Conservation (phyloP, 2,888 invertebrate species). For the Syritta pipiens region DNA sequence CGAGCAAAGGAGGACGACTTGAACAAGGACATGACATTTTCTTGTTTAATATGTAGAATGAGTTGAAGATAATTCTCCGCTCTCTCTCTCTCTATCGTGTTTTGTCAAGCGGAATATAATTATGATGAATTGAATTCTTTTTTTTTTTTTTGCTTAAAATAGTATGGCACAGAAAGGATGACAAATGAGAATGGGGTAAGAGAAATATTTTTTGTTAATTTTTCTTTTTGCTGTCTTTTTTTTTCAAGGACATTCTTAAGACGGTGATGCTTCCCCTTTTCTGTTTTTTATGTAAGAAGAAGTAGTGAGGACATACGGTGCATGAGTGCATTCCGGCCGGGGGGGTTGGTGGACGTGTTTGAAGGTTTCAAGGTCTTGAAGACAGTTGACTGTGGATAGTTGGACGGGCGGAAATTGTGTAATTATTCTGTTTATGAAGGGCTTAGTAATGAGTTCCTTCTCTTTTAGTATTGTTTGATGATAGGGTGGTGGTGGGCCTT, state of each 20-base stretch:
- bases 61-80: conserved; percentile 40
- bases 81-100: conserved; percentile 22
- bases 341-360: too few species aligned
- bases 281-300: too few species aligned
- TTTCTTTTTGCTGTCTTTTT: background rate
- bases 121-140: conserved; percentile 48
- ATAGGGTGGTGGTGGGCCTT: too few species aligned
- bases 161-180: background rate
- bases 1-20: background rate
- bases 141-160: background rate
- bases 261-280: conserved; percentile 1
- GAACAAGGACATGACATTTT: conserved; percentile 54
- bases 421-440: too few species aligned
- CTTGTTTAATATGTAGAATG: conserved; percentile 14
- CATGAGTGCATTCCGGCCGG: too few species aligned
- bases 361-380: too few species aligned
- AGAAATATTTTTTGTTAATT: background rate
- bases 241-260: background rate
- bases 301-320: too few species aligned
- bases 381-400: too few species aligned
- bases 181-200: background rate
- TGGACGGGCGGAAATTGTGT: too few species aligned
- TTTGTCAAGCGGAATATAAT: conserved; percentile 43
- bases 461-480: too few species aligned
- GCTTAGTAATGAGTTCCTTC: too few species aligned